phyloP scores from a whole-genome alignment of 1,140 invertebrate genomes.

The Brachionus rotundiformis region DNA sequence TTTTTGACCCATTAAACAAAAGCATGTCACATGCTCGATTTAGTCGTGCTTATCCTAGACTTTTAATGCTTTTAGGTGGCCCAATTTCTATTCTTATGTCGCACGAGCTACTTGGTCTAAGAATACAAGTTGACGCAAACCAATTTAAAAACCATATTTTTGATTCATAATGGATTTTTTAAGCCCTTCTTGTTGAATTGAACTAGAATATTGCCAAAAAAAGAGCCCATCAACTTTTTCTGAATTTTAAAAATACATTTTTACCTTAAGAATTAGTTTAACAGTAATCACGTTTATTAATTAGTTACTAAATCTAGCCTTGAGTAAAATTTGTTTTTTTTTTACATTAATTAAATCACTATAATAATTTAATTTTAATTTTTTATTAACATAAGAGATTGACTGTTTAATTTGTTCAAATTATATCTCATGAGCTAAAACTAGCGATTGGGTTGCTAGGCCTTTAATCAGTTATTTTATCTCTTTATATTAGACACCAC shows the following conservation, averaged over 20 bases:
- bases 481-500: background rate
- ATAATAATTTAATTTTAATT: background rate
- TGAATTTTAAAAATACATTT: too few relatives aligned
- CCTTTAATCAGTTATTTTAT: background rate
- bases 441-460: background rate
- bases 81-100: background rate
- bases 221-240: too few relatives aligned
- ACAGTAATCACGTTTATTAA: background rate
- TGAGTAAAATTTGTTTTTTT: background rate
- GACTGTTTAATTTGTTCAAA: background rate
- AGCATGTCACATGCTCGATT: background rate
- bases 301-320: background rate
- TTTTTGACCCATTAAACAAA: constrained; percentile 1
- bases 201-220: background rate
- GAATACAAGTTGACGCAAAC: background rate
- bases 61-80: background rate
- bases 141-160: background rate
- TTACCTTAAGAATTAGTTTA: too few relatives aligned
- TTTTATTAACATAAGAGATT: too few relatives aligned
- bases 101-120: background rate
- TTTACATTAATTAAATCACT: background rate
- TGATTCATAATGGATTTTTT: too few relatives aligned
- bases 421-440: background rate
- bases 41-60: constrained; percentile 10
- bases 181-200: too few relatives aligned